Evolutionary conservation across 2,113 vertebrate species (phyloP), one percentile per base, ranked within the genome.

Genomic region (Myxocyprinus asiaticus): DNA sequence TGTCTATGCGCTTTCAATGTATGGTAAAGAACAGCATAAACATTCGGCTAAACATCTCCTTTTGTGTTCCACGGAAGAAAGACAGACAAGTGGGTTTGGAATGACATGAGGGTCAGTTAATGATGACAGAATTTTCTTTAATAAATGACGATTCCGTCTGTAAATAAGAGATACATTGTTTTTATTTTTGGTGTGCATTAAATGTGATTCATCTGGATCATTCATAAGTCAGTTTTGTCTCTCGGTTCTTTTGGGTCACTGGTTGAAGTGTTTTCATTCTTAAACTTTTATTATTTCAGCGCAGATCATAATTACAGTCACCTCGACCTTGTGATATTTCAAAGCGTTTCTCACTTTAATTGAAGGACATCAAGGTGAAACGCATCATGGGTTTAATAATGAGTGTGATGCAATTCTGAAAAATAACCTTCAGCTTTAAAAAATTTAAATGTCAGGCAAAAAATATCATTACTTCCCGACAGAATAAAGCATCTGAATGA

Each of bases 271-370:
- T 69, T 53, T 7, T 12, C 17, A 5, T 53, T 71, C 69, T 58
- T 58, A 43, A 55, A 56, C 50, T 70, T 45, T 56, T 56, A 70
- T 71, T 4, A 70, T 73, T 48, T 22, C 3, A 15, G 12, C 48
- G 7, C 8, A 6, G 9, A 9, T 9, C 53, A 47, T 65, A 58
- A 71, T 58, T 43, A 71, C 58, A 1, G 50, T 71, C 75, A 63
- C 61, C 67, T 77, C 67, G 10, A 67, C 75, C 80, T 64, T 43
- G 15, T 71, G 61, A 61, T 82, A 82, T 82, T 82, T 77, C 67
- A 65, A 63, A 50, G 8, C 58, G 5, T 47, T 63, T 59, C 42
- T 70, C 12, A 9, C 9, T 44, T 44, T 72, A 79, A 79, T 64
- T 64, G 59, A 77, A 56, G 58, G 66, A 76, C 66, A 48, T 33